Base-by-base conservation (phyloP, 2,113 vertebrate species). In the Suricata suricatta region DNA sequence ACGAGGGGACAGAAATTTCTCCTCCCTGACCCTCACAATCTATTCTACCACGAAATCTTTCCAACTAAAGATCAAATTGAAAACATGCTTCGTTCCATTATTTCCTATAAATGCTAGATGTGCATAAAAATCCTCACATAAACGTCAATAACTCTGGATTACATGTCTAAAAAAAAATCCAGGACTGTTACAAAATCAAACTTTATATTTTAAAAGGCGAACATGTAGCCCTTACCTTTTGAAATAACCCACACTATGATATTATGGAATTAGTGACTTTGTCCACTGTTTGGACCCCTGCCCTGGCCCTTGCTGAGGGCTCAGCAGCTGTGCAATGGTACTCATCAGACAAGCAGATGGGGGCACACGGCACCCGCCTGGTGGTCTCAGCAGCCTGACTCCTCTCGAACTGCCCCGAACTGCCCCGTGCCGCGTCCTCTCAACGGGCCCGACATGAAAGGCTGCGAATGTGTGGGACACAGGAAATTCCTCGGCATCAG, bases 401-500 rank as follows among this genome's bases (percentile, higher is more conserved):
- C 72, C 5, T 50, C 63, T 86, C 50, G 27, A 23, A 2, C 54
- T 5, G 44, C 33, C 33, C 44, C 44, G 6, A 44, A 44, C 44
- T 44, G 44, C 44, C 13, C 13, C 1, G 27, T 21, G 10, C 52
- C 44, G 31, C 3, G 1, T 11, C 50, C 52, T 63, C n/a, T 33
- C 31, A 33, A 66, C 3, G n/a, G 27, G 80, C n/a, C 74, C 86
- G 71, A 79, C 8, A 23, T n/a, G 7, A 35, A 4, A 35, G 21
- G 44, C 33, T 41, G 2, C 3, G 2, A 47, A 77, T 0, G 15
- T 14, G 0, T 0, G 66, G 64, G 72, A 52, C 63, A 72, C 72
- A 31, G 17, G 11, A 52, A 66, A 81, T 11, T 44, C 44, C n/a
- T 54, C 25, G 2, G 41, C 10, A 13, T 38, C n/a, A 9, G 35